A percentile compares a stretch with the other conserved stretches of the same genome.
These are phyloP conservation scores for Hydrolagus colliei DNA, from an alignment of 2,797 vertebrate species.

Conservation along the genomic window DNA sequence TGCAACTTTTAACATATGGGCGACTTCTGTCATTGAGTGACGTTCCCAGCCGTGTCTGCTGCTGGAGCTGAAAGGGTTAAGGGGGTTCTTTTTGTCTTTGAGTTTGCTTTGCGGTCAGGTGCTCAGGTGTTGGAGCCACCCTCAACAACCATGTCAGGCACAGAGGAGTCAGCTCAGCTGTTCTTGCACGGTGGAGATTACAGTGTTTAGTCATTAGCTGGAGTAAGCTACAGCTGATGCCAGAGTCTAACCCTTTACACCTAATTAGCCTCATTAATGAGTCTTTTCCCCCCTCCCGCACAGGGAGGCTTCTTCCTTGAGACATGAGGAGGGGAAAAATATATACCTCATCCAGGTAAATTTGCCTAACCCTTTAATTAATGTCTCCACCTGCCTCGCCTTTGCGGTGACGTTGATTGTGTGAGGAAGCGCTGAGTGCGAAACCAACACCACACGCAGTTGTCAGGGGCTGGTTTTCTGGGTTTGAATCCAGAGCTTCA, in stretches of 20 bases:
- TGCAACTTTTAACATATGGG: not conserved
- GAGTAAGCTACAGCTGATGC: slow-evolving; percentile 86
- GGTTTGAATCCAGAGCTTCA: not conserved
- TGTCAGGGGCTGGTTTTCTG: not conserved
- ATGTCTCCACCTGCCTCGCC: slow-evolving; percentile 68
- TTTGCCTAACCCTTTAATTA: slow-evolving; percentile 70
- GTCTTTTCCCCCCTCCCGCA: slow-evolving; percentile 64
- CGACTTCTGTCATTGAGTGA: not conserved
- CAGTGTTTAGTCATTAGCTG: slow-evolving; percentile 84
- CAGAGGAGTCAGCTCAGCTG: slow-evolving; percentile 76
- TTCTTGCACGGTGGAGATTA: slow-evolving; percentile 80
- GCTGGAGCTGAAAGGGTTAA: slow-evolving; percentile 51
- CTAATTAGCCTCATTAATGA: slow-evolving; percentile 91
- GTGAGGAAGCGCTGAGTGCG: slow-evolving; percentile 46
- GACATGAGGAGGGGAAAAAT: slow-evolving; percentile 67
- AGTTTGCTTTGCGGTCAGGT: slow-evolving; percentile 51
- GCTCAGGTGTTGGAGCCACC: slow-evolving; percentile 64
- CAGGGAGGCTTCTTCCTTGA: slow-evolving; percentile 67
- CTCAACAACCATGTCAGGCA: slow-evolving; percentile 50
- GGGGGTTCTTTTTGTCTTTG: slow-evolving; percentile 47
- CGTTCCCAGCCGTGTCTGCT: not conserved
- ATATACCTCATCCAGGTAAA: slow-evolving; percentile 68
- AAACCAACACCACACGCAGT: slow-evolving; percentile 30
- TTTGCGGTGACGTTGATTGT: slow-evolving; percentile 50
- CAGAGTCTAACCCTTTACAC: slow-evolving; percentile 81